phyloP scores from a whole-genome alignment of 2,888 invertebrate genomes.

The Hartigia nigra region DNA sequence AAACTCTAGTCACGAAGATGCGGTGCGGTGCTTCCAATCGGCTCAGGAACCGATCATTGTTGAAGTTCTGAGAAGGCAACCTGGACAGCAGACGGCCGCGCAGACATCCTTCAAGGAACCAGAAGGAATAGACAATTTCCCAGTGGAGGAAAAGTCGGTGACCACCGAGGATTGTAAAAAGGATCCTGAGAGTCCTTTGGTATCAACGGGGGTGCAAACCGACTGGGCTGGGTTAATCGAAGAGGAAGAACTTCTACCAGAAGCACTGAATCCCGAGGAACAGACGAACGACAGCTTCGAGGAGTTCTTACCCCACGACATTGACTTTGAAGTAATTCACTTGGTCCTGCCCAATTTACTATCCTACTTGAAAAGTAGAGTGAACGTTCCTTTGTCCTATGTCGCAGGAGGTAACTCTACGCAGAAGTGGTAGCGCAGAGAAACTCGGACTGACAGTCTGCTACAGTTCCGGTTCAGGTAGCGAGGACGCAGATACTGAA shows the following conservation, averaged over 20 bases:
- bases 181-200: slow-evolving; percentile 40
- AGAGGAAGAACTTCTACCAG: slow-evolving; percentile 49
- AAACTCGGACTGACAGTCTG: slow-evolving; percentile 77
- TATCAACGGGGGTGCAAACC: slow-evolving; percentile 70
- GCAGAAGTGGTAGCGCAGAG: slow-evolving; percentile 70
- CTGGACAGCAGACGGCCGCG: slow-evolving; percentile 40
- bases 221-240: slow-evolving; percentile 66
- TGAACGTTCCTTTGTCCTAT: neutral
- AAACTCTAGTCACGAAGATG: slow-evolving; percentile 72
- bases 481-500: slow-evolving; percentile 71
- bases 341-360: neutral
- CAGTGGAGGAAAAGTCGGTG: neutral
- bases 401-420: slow-evolving; percentile 74
- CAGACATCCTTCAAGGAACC: slow-evolving; percentile 1
- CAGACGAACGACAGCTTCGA: slow-evolving; percentile 67
- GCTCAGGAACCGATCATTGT: slow-evolving; percentile 73
- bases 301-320: slow-evolving; percentile 70
- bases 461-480: slow-evolving; percentile 72
- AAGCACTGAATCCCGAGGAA: slow-evolving; percentile 48
- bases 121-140: slow-evolving; percentile 23
- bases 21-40: slow-evolving; percentile 71
- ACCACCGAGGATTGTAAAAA: slow-evolving; percentile 17
- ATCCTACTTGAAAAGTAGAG: too few relatives aligned
- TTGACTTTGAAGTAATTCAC: slow-evolving; percentile 70
- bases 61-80: slow-evolving; percentile 69